Percentiles rank a stretch among this genome's conserved stretches.
Conservation (phyloP, 2,113 vertebrate species). For the Odocoileus hemionus region DNA sequence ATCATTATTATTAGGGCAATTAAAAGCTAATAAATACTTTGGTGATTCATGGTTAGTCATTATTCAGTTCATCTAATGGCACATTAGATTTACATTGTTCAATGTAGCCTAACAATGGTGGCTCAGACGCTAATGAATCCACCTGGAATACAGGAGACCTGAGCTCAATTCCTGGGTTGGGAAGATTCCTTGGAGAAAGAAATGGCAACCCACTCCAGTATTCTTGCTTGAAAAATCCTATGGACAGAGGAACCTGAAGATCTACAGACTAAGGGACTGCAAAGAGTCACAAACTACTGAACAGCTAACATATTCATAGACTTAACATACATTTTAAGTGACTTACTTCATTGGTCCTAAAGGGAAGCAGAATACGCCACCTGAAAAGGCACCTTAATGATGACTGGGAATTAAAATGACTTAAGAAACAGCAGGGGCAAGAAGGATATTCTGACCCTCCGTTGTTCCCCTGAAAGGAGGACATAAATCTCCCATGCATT, state of each 20-base stretch:
- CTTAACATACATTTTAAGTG: neutral
- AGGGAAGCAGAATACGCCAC: neutral
- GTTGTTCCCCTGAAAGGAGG: neutral
- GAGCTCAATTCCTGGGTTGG: neutral
- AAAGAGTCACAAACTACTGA: neutral
- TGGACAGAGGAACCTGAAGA: neutral
- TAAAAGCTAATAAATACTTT: conserved; percentile 41
- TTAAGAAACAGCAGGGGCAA: neutral
- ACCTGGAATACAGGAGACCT: neutral
- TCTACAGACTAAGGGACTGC: neutral
- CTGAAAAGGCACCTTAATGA: neutral
- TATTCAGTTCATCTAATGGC: conserved; percentile 33
- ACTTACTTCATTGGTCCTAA: neutral
- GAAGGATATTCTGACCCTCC: neutral
- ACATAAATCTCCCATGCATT: neutral
- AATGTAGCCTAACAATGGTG: neutral
- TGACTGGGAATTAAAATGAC: neutral
- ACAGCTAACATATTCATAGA: neutral
- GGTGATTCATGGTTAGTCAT: neutral
- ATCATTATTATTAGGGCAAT: conserved; percentile 17
- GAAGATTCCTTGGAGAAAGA: neutral
- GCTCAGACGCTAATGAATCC: neutral
- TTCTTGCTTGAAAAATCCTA: neutral
- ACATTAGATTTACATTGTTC: neutral
- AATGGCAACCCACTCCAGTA: neutral